Evolutionary conservation across 2,888 invertebrate species (phyloP), one percentile per base, ranked within the genome.

Genomic region (Watsonalla binaria): DNA sequence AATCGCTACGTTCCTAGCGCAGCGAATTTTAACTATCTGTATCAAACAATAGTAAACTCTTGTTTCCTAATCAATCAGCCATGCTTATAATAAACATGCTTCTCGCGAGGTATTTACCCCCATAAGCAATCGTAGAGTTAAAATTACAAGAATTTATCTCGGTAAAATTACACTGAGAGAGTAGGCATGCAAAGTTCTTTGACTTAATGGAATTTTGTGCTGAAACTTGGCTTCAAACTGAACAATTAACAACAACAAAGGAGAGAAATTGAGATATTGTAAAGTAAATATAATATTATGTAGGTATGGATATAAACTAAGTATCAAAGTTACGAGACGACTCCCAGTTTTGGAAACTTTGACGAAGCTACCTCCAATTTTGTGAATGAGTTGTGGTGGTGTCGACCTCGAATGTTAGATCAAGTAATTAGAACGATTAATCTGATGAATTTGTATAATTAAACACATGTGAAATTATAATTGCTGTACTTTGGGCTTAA

Each of bases 231-330:
- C 48, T 37, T 48, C 37, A 37, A 48, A 46, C 15, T 46, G 46
- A 49, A 49, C 35, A 35, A 39, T 49, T 49, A 42, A 42, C 14
- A 37, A 48, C 35, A 48, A 49, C 49, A 49, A 49, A 39, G 49
- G 49, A 49, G 49, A 14, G 13, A 37, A 39, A 49, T 14, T 42
- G 42, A 42, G 42, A 42, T 42, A 42, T 11, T 42, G 42, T 42
- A 9, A 42, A 11, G 42, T 42, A 11, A 2, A 42, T 5, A 8
- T 42, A 42, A 11, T 11, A 11, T 37, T 5, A 11, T 11, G 8
- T 42, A 42, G 8, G 11, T 42, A 42, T 42, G 11, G 42, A 11
- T 11, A 11, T 42, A 11, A 42, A 42, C 42, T 42, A 42, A 42
- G 42, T 11, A 11, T 11, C 42, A 42, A 42, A 42, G 42, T 42